Evolutionary conservation across 2,113 vertebrate genomes (phyloP).

Genomic region (Equus quagga): DNA sequence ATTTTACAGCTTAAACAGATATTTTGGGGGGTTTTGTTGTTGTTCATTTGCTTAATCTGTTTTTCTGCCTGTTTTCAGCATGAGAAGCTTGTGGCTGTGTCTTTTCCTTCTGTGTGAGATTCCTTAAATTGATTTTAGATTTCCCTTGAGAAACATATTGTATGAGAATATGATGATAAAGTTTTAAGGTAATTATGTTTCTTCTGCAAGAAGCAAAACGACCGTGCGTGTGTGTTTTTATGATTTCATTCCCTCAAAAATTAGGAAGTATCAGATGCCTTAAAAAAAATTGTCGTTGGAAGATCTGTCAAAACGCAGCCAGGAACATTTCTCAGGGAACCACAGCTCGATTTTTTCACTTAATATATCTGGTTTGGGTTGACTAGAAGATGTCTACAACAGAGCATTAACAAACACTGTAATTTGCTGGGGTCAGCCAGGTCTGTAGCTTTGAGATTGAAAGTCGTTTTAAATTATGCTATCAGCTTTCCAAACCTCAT

Average conservation of each 20-base stretch:
- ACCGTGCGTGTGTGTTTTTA: constrained; percentile 55
- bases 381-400: constrained; percentile 86
- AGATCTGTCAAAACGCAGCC: constrained; percentile 76
- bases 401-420: constrained; percentile 88
- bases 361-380: constrained; percentile 87
- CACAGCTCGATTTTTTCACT: constrained; percentile 89
- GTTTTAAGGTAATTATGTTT: constrained; percentile 83
- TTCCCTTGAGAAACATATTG: constrained; percentile 76
- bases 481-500: constrained; percentile 95
- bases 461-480: constrained; percentile 89
- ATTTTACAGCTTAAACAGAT: constrained; percentile 71
- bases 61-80: neutral
- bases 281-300: constrained; percentile 65
- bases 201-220: constrained; percentile 80
- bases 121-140: constrained; percentile 84
- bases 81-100: neutral
- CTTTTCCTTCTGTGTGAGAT: constrained; percentile 72
- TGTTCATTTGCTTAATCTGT: neutral
- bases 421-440: constrained; percentile 87
- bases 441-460: constrained; percentile 85
- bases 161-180: constrained; percentile 82
- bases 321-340: constrained; percentile 81
- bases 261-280: constrained; percentile 45
- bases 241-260: constrained; percentile 70
- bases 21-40: neutral